phyloP scores from a whole-genome alignment of 1,140 invertebrate genomes.

The Proctacanthus coquilletti region DNA sequence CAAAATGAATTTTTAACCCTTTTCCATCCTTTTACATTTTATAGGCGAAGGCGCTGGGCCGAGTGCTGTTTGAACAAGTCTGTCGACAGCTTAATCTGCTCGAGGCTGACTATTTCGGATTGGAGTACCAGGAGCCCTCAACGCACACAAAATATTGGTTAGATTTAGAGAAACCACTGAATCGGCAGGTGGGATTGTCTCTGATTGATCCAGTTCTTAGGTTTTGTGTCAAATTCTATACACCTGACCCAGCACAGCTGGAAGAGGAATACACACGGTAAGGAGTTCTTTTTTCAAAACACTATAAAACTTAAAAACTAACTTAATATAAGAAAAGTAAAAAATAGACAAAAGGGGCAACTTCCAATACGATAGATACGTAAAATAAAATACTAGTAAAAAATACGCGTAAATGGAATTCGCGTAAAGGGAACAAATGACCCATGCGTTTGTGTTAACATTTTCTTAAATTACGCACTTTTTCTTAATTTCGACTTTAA shows the following conservation, averaged over 20 bases:
- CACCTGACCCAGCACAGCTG: constrained; percentile 89
- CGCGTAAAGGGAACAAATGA: no score
- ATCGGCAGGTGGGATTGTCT: constrained; percentile 83
- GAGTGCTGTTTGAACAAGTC: constrained; percentile 90
- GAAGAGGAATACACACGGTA: constrained; percentile 94
- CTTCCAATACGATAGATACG: no score
- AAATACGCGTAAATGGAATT: no score
- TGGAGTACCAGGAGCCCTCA: constrained; percentile 81
- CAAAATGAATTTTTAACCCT: no score
- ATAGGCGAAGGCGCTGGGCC: constrained; percentile 86
- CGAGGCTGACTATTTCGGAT: constrained; percentile 95
- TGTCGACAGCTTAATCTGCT: constrained; percentile 88
- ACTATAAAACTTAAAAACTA: no score
- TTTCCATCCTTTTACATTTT: constrained; percentile 31
- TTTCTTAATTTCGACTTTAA: no score
- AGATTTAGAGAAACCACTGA: constrained; percentile 91
- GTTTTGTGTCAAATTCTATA: constrained; percentile 97
- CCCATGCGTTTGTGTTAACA: no score
- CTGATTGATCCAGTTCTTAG: constrained; percentile 69
- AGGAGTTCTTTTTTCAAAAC: no score
- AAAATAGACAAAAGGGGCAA: no score
- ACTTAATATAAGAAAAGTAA: no score
- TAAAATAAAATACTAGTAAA: no score
- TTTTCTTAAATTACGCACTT: no score
- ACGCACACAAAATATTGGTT: constrained; percentile 78